These are phyloP conservation scores for Laterallus jamaicensis DNA, from an alignment of 2,113 vertebrate genomes.

Conservation along the genomic window DNA sequence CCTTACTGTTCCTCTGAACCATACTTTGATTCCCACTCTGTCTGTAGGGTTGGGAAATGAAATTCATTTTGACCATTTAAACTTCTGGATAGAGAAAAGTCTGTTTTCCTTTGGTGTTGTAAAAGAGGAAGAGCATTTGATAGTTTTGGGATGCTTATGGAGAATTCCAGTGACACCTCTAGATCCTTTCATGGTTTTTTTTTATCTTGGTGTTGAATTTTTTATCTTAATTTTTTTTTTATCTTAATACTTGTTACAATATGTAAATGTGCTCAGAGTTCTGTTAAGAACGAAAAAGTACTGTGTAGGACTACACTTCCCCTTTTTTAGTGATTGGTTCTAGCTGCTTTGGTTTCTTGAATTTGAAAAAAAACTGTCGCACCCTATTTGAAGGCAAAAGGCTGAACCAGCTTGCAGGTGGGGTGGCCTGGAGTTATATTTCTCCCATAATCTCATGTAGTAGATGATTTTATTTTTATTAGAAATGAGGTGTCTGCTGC, in stretches of 20 bases:
- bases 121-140: background rate
- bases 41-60: slow-evolving; percentile 29
- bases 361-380: background rate
- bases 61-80: slow-evolving; percentile 27
- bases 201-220: background rate
- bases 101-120: background rate
- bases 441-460: background rate
- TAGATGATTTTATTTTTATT: background rate
- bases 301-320: background rate
- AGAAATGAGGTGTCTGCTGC: background rate
- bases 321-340: background rate
- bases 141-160: background rate
- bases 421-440: background rate
- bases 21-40: slow-evolving; percentile 46
- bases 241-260: background rate
- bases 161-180: background rate
- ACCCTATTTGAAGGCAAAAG: background rate
- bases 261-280: background rate
- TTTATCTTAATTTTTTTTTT: background rate
- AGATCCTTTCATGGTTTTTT: background rate
- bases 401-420: background rate
- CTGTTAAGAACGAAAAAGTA: background rate
- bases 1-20: slow-evolving; percentile 37
- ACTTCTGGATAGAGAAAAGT: background rate
- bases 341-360: background rate